Conservation (phyloP, 2,797 vertebrate species). For the Rhinella marina region DNA sequence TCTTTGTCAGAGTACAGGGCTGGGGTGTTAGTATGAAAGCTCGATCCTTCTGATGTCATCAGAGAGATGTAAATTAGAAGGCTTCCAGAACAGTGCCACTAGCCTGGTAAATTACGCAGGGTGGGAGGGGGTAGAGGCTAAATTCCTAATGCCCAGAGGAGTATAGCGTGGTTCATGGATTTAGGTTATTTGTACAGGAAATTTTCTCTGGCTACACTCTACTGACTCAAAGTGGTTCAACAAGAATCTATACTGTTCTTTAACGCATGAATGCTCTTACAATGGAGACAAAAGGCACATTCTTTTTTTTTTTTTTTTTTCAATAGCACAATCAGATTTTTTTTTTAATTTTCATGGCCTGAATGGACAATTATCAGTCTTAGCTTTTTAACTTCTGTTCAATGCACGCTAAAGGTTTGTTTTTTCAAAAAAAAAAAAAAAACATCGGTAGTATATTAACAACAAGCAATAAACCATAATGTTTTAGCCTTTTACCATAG, state of each 20-base stretch:
- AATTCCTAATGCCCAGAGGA: background rate
- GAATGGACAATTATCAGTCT: too few species aligned
- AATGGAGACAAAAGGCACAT: background rate
- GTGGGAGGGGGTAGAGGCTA: background rate
- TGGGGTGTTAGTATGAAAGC: background rate
- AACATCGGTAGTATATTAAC: too few species aligned
- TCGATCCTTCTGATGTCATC: background rate
- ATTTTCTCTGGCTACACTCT: background rate
- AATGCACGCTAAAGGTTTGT: too few species aligned
- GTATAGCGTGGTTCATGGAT: background rate
- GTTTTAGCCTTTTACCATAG: slow-evolving; percentile 79
- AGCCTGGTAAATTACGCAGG: background rate
- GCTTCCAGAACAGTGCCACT: background rate
- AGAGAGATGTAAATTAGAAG: background rate
- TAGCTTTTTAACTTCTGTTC: too few species aligned
- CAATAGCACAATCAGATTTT: background rate
- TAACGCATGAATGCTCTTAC: background rate
- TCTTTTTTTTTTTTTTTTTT: background rate
- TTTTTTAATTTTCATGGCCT: too few species aligned
- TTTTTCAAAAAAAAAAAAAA: too few species aligned
- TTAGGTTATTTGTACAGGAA: background rate
- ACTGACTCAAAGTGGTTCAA: background rate
- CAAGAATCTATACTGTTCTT: background rate
- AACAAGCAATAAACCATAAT: background rate
- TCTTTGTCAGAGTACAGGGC: background rate